These are phyloP conservation scores for Colossoma macropomum DNA, from an alignment of 2,113 vertebrate genomes.

Conservation along the genomic window DNA sequence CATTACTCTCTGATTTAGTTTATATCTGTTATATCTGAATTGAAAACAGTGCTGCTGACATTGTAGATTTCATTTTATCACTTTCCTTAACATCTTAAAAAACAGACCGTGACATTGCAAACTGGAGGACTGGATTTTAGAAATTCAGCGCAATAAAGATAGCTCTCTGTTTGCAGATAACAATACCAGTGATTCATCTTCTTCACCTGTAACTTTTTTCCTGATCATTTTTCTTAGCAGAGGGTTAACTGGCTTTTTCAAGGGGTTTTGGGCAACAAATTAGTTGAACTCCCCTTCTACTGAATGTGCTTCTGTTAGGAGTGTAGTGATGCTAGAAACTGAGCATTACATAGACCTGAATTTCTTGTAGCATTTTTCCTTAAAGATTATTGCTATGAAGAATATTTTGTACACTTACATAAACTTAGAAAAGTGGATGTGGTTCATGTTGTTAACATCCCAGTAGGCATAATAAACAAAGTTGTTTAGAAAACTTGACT, in stretches of 20 bases:
- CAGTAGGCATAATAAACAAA: conserved; percentile 63
- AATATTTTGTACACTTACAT: conserved; percentile 60
- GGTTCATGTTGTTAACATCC: conserved; percentile 55
- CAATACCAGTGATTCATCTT: neutral
- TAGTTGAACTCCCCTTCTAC: neutral
- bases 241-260: conserved; percentile 3
- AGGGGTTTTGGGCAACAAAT: neutral
- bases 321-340: conserved; percentile 14
- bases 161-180: neutral
- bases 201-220: neutral
- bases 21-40: neutral
- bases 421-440: conserved; percentile 61
- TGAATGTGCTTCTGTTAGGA: neutral
- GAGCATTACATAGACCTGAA: conserved; percentile 67
- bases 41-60: neutral
- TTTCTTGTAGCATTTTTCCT: conserved; percentile 23
- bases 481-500: conserved; percentile 57
- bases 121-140: neutral
- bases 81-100: neutral
- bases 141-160: conserved; percentile 13
- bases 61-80: neutral
- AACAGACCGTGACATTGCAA: neutral
- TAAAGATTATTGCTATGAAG: conserved; percentile 60
- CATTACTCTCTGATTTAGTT: neutral
- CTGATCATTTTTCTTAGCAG: neutral